Evolutionary conservation across 2,888 invertebrate species (phyloP).

Genomic region (Branchellion lobata): DNA sequence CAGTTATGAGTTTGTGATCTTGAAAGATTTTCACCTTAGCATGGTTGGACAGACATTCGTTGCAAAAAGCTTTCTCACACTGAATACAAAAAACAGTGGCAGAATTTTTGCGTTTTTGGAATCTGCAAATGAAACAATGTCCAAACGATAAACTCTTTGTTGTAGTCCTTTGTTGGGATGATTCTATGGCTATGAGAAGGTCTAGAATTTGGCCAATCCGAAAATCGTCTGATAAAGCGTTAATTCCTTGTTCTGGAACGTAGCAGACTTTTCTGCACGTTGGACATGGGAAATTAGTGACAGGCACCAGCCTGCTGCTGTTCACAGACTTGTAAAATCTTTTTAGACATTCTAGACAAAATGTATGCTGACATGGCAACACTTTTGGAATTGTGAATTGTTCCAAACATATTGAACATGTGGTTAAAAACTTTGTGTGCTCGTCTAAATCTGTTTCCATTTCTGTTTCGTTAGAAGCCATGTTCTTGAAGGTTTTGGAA

Average conservation of each 20-base stretch:
- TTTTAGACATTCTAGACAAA: conserved; percentile 46
- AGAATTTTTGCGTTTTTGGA: neutral
- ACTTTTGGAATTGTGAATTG: conserved; percentile 46
- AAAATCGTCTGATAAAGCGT: too few species aligned
- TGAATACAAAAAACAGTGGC: conserved; percentile 45
- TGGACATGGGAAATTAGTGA: conserved; percentile 49
- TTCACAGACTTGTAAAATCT: conserved; percentile 42
- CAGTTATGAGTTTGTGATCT: conserved; percentile 41
- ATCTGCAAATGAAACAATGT: conserved; percentile 38
- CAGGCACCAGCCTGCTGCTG: conserved; percentile 20
- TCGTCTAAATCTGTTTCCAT: conserved; percentile 31
- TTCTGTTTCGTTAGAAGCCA: conserved; percentile 29
- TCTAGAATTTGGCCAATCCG: too few species aligned
- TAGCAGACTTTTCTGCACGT: conserved; percentile 47
- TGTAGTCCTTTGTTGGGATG: conserved; percentile 13
- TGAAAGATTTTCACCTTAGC: conserved; percentile 38
- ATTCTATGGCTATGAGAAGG: too few species aligned
- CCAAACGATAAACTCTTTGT: conserved; percentile 13
- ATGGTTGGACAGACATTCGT: conserved; percentile 41
- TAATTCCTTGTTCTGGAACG: conserved; percentile 21
- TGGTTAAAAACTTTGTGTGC: conserved; percentile 43
- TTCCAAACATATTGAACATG: conserved; percentile 48
- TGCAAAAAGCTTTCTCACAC: conserved; percentile 47
- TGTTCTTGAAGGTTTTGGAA: too few species aligned
- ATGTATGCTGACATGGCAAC: conserved; percentile 50